Evolutionary conservation across 2,888 invertebrate species (phyloP).

Genomic region (Agrotis clavis): DNA sequence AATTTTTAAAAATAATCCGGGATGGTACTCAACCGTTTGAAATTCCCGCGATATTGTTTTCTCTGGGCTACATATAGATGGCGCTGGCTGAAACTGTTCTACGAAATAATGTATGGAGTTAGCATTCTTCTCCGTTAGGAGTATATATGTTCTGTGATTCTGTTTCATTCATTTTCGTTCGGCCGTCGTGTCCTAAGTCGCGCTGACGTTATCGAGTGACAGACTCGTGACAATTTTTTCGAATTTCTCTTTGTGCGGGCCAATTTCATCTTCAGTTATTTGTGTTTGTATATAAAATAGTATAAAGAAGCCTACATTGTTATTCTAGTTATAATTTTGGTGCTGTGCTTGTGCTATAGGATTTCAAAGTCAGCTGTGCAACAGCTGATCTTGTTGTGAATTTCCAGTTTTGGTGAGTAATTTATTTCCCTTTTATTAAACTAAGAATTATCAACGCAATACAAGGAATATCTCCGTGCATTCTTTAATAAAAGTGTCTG

Average conservation of each 20-base stretch:
- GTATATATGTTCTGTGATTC: too few relatives aligned
- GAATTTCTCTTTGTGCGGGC: conserved; percentile 59
- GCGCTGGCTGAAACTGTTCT: too few relatives aligned
- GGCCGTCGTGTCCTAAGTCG: neutral
- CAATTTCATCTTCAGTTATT: conserved; percentile 36
- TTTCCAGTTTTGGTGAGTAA: conserved; percentile 55
- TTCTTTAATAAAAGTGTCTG: conserved; percentile 18
- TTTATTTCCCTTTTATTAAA: conserved; percentile 2
- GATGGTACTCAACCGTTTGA: too few relatives aligned
- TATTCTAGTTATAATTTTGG: conserved; percentile 51
- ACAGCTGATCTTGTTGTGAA: conserved; percentile 61
- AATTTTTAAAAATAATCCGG: too few relatives aligned
- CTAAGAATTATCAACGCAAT: neutral
- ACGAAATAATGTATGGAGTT: too few relatives aligned
- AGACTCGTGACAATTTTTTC: conserved; percentile 50
- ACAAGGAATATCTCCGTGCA: neutral
- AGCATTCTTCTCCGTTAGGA: too few relatives aligned
- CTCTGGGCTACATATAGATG: too few relatives aligned
- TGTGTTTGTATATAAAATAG: conserved; percentile 41
- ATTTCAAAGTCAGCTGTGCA: conserved; percentile 55
- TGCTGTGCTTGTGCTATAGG: conserved; percentile 60
- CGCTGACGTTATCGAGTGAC: conserved; percentile 26
- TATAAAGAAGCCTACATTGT: conserved; percentile 25
- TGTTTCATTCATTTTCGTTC: conserved; percentile 49
- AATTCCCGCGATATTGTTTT: too few relatives aligned